Percentiles rank a stretch among this genome's conserved stretches.
phyloP scores from a whole-genome alignment of 2,797 vertebrate genomes.

The Hemibagrus guttatus region DNA sequence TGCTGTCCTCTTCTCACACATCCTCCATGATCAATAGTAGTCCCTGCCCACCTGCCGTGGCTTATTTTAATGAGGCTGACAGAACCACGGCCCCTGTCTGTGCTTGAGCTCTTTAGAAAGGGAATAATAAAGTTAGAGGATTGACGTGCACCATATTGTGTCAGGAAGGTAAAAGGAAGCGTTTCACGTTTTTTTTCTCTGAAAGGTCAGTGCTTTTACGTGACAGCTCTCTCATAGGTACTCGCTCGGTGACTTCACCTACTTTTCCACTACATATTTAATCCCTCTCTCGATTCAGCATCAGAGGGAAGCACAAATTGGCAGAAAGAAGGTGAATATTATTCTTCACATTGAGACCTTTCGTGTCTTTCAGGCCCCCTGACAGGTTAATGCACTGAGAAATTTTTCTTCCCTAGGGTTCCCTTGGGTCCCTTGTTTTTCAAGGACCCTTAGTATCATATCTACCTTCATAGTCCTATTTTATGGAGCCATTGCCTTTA shows the following conservation, averaged over 20 bases:
- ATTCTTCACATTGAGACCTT: conserved; percentile 67
- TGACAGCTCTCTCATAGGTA: conserved; percentile 60
- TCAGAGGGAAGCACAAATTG: conserved; percentile 77
- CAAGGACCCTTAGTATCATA: conserved; percentile 8
- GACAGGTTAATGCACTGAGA: conserved; percentile 8
- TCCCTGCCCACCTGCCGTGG: conserved; percentile 38
- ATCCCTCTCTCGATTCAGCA: conserved; percentile 73
- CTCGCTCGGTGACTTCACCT: conserved; percentile 39
- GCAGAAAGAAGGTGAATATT: conserved; percentile 83
- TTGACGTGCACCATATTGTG: conserved; percentile 48
- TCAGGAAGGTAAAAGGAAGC: conserved; percentile 55
- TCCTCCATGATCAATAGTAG: conserved; percentile 56
- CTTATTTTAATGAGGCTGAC: conserved; percentile 54
- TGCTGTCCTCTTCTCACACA: conserved; percentile 29
- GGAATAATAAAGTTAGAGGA: conserved; percentile 56
- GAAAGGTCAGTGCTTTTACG: conserved; percentile 63
- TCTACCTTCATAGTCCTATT: not conserved
- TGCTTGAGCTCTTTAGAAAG: conserved; percentile 47
- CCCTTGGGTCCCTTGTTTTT: conserved; percentile 19
- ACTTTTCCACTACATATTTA: conserved; percentile 81
- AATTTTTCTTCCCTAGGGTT: not conserved
- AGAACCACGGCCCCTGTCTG: conserved; percentile 45
- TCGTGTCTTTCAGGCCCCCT: conserved; percentile 71
- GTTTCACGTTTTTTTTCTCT: conserved; percentile 9
- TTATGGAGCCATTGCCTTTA: not conserved